Base-by-base conservation (phyloP, 2,797 vertebrate species). In the Micrastur ruficollis region DNA sequence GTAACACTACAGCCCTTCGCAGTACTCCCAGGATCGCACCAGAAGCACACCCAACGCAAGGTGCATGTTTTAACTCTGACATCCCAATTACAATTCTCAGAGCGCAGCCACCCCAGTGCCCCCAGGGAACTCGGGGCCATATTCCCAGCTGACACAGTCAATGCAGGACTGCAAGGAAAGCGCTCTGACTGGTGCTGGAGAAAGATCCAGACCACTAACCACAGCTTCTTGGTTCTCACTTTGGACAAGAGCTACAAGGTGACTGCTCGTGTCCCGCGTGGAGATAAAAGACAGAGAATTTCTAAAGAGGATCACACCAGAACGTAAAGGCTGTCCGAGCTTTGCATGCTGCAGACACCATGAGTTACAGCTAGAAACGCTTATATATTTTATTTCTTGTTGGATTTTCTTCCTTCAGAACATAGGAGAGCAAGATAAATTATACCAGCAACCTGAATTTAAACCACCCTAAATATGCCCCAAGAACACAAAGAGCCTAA, bases 181-280 rank as follows among this genome's bases (percentile, higher is more conserved):
- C 2, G 2, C 52, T 78, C 74, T 29, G 46, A 8, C 8, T 14
- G 9, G 21, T 3, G 1, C 13, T 23, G 0, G 27, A 52, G 61
- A 40, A 40, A 32, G 49, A 79, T 19, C 26, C 42, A 25, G 62
- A 52, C 6, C 55, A 52, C 18, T 12, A 53, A 49, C 11, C 62
- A 16, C 46, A 58, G 46, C 32, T 36, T 10, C 16, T 46, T 15
- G 1, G 10, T 9, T 59, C 44, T 44, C 50, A 0, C 29, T 52
- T 47, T 17, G 34, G 32, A 3, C 26, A 68, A 21, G 46, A 81
- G 70, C 46, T 44, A 5, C 26, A 22, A 42, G 72, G 61, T 29
- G 22, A 31, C 29, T 4, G 1, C 52, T 82, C 0, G 0, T 3
- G 19, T 58, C 59, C 27, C 3, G 0, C 0, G 5, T 14, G 44